Evolutionary conservation across 2,888 invertebrate species (phyloP).

Genomic region (Patella depressa): DNA sequence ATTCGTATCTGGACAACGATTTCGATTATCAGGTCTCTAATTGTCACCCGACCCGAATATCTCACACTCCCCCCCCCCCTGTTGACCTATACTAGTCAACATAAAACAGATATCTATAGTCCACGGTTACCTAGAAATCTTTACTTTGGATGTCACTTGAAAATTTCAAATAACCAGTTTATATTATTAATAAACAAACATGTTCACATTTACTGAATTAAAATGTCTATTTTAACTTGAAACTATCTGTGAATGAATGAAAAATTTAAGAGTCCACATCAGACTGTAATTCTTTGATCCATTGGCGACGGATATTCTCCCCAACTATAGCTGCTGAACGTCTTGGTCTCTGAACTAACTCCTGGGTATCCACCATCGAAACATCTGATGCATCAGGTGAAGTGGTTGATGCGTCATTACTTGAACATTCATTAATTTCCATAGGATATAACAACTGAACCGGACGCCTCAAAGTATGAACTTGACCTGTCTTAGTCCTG

Average conservation of each 20-base stretch:
- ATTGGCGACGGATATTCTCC: neutral
- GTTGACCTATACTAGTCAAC: constrained; percentile 10
- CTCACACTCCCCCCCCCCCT: constrained; percentile 10
- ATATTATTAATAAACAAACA: too few species aligned
- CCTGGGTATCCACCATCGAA: neutral
- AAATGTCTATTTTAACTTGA: neutral
- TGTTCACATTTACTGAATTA: too few species aligned
- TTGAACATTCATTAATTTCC: neutral
- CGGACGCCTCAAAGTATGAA: neutral
- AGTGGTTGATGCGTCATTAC: neutral
- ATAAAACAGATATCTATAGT: neutral
- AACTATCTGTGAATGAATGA: neutral
- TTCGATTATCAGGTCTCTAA: too few species aligned
- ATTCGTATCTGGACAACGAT: too few species aligned
- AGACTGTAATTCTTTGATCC: constrained; percentile 2
- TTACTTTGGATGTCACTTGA: too few species aligned
- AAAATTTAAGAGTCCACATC: neutral
- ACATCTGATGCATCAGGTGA: neutral
- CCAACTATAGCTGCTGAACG: neutral
- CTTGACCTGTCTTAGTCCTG: neutral
- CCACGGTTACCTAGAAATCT: too few species aligned
- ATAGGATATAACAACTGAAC: neutral
- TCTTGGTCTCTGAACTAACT: neutral
- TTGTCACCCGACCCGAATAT: neutral
- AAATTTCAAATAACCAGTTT: too few species aligned